phyloP scores from a whole-genome alignment of 1,140 invertebrate species.

The Ceratitis capitata region DNA sequence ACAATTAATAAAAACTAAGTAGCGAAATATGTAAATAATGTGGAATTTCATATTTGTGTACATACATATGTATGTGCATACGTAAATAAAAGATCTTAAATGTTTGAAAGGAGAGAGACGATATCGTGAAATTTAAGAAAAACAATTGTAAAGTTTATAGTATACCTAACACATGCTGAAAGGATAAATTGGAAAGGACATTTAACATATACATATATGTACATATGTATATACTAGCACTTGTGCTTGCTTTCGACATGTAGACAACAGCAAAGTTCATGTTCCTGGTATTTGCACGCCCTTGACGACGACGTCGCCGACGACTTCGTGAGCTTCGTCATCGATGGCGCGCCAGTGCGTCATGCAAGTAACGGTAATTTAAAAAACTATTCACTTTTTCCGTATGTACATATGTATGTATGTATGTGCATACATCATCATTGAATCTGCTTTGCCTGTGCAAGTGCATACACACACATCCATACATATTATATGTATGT shows the following conservation, averaged over 20 bases:
- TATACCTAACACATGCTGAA: neutral
- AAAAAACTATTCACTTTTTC: neutral
- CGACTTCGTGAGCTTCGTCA: neutral
- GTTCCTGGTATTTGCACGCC: neutral
- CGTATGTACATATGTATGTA: neutral
- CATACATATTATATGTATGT: neutral
- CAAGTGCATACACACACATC: neutral
- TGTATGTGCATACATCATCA: too few species aligned
- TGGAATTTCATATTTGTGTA: neutral
- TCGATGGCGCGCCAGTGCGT: neutral
- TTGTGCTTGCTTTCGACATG: neutral
- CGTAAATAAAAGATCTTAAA: too few species aligned
- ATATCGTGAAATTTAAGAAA: too few species aligned
- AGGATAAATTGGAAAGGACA: neutral
- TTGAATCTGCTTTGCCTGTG: too few species aligned
- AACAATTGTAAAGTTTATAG: too few species aligned
- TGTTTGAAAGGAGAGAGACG: too few species aligned
- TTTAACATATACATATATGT: neutral
- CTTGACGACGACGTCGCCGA: neutral
- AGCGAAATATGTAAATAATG: neutral
- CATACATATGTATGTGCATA: neutral
- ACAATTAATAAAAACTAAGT: neutral
- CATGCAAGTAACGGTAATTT: slow-evolving; percentile 31
- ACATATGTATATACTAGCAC: neutral
- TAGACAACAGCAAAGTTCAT: neutral